Conservation (phyloP, 2,888 invertebrate species). For the Limnephilus marmoratus region DNA sequence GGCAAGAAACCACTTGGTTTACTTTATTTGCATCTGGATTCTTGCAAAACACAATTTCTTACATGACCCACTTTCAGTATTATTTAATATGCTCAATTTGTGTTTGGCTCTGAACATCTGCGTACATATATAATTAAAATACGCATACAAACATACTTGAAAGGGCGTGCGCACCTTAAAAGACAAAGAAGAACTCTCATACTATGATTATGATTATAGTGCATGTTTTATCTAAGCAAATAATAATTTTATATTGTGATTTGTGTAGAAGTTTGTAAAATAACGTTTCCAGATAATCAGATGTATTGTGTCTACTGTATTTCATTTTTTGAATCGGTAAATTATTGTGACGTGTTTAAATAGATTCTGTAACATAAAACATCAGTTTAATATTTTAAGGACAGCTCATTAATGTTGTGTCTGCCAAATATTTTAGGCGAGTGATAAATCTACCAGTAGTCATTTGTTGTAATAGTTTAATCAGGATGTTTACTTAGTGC, state of each 20-base stretch:
- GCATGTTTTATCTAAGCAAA: neutral
- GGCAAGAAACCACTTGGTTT: neutral
- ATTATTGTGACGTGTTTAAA: neutral
- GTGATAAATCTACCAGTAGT: constrained; percentile 62
- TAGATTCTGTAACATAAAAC: constrained; percentile 2
- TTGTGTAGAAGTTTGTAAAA: neutral
- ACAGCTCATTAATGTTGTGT: constrained; percentile 58
- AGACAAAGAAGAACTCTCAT: neutral
- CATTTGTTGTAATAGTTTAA: constrained; percentile 57
- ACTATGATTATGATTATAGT: neutral
- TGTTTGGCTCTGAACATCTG: neutral
- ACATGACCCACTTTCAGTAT: neutral
- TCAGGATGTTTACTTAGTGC: constrained; percentile 39
- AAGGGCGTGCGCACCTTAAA: neutral
- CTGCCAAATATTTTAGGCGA: constrained; percentile 62
- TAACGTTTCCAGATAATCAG: neutral
- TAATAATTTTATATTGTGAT: neutral
- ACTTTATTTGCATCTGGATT: neutral
- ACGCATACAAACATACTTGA: neutral
- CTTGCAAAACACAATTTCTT: neutral
- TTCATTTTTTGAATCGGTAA: neutral
- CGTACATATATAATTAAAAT: neutral
- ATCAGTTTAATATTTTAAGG: constrained; percentile 34
- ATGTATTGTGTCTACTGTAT: neutral
- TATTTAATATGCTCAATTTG: neutral